Percentiles rank a stretch among this genome's conserved stretches.
phyloP scores from a whole-genome alignment of 2,113 vertebrate species.

The Rostratula benghalensis region DNA sequence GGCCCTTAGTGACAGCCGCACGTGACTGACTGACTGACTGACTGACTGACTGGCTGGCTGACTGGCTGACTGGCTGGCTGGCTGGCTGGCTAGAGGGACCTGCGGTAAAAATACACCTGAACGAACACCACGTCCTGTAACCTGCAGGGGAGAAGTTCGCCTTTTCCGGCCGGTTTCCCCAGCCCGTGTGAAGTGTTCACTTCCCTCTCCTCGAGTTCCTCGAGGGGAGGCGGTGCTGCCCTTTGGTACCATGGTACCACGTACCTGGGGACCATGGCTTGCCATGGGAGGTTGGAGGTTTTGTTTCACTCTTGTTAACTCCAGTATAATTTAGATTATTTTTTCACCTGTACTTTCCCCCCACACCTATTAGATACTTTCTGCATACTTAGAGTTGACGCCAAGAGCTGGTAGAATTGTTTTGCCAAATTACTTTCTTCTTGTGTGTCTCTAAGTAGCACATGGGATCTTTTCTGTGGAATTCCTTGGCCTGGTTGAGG shows the following conservation, averaged over 20 bases:
- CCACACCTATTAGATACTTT: accelerated
- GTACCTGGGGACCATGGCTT: accelerated
- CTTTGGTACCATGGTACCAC: accelerated
- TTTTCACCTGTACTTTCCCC: accelerated
- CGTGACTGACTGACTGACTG: neutral
- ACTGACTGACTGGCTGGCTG: neutral
- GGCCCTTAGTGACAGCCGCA: neutral
- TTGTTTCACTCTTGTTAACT: neutral
- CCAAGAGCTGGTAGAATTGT: neutral
- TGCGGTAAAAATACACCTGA: neutral
- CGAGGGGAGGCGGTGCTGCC: accelerated
- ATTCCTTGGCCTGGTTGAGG: neutral
- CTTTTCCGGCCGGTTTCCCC: accelerated
- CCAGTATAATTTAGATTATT: accelerated
- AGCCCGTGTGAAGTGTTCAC: accelerated
- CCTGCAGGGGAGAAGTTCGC: accelerated
- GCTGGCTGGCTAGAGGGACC: neutral
- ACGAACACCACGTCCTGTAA: accelerated
- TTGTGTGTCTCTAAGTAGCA: neutral
- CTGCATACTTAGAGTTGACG: accelerated
- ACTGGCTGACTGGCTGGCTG: too few relatives aligned
- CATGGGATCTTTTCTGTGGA: neutral
- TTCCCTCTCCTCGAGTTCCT: accelerated
- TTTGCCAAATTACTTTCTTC: neutral
- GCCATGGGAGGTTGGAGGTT: accelerated